Base-by-base conservation (phyloP, 1,140 invertebrate genomes). In the Neodiprion lecontei region DNA sequence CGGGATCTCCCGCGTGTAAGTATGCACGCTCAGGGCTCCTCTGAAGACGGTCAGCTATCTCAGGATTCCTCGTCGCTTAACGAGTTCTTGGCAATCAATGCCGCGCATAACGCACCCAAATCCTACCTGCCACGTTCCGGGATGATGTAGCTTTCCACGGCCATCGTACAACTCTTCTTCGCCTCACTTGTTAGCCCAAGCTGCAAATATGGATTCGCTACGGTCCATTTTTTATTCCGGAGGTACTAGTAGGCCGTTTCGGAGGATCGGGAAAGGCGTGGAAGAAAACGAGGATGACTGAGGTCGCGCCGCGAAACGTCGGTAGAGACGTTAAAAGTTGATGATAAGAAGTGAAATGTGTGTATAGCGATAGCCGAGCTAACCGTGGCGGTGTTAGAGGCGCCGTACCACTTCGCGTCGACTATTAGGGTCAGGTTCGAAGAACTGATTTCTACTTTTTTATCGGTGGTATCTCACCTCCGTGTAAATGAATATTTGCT, bases 341-440 rank as follows among this genome's bases (percentile, higher is more conserved):
- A 61, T 3, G 53, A 61, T 61, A 61, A 61, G 53, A 61, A 61
- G 53, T 61, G 53, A 61, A 61, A 61, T 61, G 53, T 61, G 53
- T 61, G 53, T 17, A 14, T 17, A 61, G 53, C 9, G 53, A 61
- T 61, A 61, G 53, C 53, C 11, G 53, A 17, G 53, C 7, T 61
- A 40, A 40, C 28, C 28, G 28, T 40, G 11, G 53, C 53, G n/a
- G 8, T 61, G 53, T 61, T 17, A 14, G 53, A 61, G 53, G 53
- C 53, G 53, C 53, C 53, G 53, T 61, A 17, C n/a, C 4, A 12
- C 53, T 61, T 14, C 28, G 28, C 28, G 28, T 40, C 53, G 11
- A 61, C 53, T 61, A 61, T 61, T 61, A 61, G 53, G 53, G 53
- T 61, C 53, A 61, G 53, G 53, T 61, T 61, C 53, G 53, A 61